Percentiles rank a stretch among this genome's conserved stretches.
Evolutionary conservation across 2,888 invertebrate species (phyloP).

Genomic region (Seira musarum): DNA sequence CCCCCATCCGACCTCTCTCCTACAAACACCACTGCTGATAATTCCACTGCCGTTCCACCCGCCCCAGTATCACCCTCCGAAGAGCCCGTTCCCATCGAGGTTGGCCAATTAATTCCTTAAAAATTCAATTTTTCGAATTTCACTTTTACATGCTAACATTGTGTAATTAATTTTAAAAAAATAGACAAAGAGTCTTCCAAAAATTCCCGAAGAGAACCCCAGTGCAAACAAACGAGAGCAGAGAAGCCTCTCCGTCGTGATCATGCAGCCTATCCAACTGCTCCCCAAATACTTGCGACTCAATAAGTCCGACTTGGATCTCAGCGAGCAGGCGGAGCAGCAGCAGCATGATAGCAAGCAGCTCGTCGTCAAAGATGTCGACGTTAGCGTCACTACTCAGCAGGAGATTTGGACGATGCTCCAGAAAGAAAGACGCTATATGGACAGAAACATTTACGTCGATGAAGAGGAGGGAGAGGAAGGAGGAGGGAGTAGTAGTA

Average conservation of each 20-base stretch:
- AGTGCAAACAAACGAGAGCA: slow-evolving; percentile 15
- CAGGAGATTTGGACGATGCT: slow-evolving; percentile 69
- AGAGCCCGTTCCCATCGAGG: slow-evolving; percentile 61
- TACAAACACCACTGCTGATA: neutral
- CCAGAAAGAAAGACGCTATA: slow-evolving; percentile 67
- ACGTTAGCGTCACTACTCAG: slow-evolving; percentile 64
- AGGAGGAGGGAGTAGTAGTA: slow-evolving; percentile 72
- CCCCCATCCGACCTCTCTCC: neutral
- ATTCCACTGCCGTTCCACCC: neutral
- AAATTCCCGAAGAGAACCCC: slow-evolving; percentile 57
- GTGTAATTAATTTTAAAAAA: too few species aligned
- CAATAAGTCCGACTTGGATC: slow-evolving; percentile 56
- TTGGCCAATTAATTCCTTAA: too few species aligned
- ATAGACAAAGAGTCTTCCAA: slow-evolving; percentile 65
- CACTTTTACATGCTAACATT: too few species aligned
- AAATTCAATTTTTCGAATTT: too few species aligned
- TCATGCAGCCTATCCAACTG: slow-evolving; percentile 50
- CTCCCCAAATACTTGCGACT: slow-evolving; percentile 52
- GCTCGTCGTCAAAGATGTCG: slow-evolving; percentile 39
- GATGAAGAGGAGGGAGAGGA: slow-evolving; percentile 69
- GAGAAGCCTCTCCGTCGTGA: slow-evolving; percentile 31
- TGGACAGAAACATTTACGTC: slow-evolving; percentile 63
- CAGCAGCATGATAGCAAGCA: neutral
- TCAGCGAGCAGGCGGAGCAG: slow-evolving; percentile 25
- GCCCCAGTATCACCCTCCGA: slow-evolving; percentile 56